A percentile compares a stretch with the other conserved stretches of the same genome.
Evolutionary conservation across 2,113 vertebrate genomes (phyloP).

Genomic region (Lampris incognitus): DNA sequence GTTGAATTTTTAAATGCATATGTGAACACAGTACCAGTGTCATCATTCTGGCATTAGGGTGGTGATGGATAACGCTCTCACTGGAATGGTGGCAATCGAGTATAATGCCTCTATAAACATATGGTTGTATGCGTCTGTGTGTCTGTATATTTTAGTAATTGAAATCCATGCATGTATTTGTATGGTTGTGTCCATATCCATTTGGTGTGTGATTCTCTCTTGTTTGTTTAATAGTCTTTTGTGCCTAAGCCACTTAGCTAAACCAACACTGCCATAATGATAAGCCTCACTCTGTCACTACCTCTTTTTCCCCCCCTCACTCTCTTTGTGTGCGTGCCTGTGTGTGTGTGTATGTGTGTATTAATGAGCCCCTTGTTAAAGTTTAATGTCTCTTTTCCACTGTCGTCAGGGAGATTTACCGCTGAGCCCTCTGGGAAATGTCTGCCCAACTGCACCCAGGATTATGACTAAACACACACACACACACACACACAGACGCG

Average conservation of each 20-base stretch:
- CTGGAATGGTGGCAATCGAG: too few species aligned
- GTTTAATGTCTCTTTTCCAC: constrained; percentile 75
- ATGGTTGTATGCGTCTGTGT: background rate
- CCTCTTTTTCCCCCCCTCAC: background rate
- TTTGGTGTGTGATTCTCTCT: constrained; percentile 1
- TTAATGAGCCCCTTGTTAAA: constrained; percentile 77
- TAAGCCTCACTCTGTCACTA: constrained; percentile 46
- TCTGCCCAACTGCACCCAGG: constrained; percentile 30
- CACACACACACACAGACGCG: background rate
- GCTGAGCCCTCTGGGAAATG: constrained; percentile 48
- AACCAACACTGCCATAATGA: constrained; percentile 62
- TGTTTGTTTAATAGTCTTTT: constrained; percentile 38
- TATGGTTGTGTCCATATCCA: constrained; percentile 5
- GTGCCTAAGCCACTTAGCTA: constrained; percentile 56
- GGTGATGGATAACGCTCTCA: too few species aligned
- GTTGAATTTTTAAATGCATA: too few species aligned
- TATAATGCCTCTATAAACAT: background rate
- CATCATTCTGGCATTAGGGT: too few species aligned
- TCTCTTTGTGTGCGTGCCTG: constrained; percentile 8
- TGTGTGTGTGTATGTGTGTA: constrained; percentile 12
- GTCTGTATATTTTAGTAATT: background rate
- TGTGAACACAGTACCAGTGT: too few species aligned
- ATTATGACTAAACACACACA: constrained; percentile 17
- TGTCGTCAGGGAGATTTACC: constrained; percentile 75
- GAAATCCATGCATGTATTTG: constrained; percentile 17